Evolutionary conservation across 2,888 invertebrate genomes (phyloP).

Genomic region (Bellardia bayeri): DNA sequence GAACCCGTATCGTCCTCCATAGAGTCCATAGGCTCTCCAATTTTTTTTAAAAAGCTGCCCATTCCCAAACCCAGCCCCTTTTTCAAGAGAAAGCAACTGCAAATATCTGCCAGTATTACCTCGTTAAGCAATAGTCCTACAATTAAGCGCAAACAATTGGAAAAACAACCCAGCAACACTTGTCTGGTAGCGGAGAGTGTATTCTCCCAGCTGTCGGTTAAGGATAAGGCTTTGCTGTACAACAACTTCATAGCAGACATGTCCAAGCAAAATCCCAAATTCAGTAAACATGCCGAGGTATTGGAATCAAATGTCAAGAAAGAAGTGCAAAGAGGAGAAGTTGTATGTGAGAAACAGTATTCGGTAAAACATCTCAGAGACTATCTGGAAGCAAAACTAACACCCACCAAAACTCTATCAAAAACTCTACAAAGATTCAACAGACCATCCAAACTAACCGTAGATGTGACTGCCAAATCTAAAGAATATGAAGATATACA

Average conservation of each 20-base stretch:
- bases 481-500: conserved; percentile 63
- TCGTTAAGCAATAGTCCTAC: conserved; percentile 37
- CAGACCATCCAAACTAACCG: conserved; percentile 13
- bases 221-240: conserved; percentile 81
- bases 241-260: conserved; percentile 81
- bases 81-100: conserved; percentile 46
- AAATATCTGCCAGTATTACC: conserved; percentile 51
- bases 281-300: conserved; percentile 76
- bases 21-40: conserved; percentile 43
- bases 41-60: conserved; percentile 49
- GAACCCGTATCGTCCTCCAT: conserved; percentile 21
- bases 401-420: conserved; percentile 21
- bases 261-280: conserved; percentile 79
- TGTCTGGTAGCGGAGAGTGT: conserved; percentile 81
- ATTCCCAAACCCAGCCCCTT: conserved; percentile 74
- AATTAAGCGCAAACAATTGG: conserved; percentile 40
- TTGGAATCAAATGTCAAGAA: conserved; percentile 76
- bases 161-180: conserved; percentile 69
- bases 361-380: conserved; percentile 78
- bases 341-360: conserved; percentile 77
- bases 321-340: conserved; percentile 77
- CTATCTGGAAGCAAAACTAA: conserved; percentile 78
- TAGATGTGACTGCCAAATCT: conserved; percentile 34
- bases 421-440: conserved; percentile 48
- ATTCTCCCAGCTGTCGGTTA: conserved; percentile 80